phyloP scores from a whole-genome alignment of 1,140 invertebrate genomes.

The Sycobia sp. region DNA sequence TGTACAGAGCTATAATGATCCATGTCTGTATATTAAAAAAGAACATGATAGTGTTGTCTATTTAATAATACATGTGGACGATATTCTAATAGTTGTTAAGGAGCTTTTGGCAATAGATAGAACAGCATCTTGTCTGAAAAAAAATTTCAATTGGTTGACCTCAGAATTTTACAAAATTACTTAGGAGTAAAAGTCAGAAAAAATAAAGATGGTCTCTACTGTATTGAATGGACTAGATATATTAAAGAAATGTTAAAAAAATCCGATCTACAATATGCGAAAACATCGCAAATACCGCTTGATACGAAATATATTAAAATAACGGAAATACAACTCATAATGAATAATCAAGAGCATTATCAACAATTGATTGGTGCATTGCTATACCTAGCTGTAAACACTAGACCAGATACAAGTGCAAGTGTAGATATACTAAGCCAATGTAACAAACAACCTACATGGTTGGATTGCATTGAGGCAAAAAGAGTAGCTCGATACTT shows the following conservation, averaged over 20 bases:
- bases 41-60: too few relatives aligned
- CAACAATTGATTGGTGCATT: too few relatives aligned
- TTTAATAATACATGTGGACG: too few relatives aligned
- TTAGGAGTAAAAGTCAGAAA: neutral
- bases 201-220: neutral
- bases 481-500: slow-evolving; percentile 39
- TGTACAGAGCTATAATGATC: neutral
- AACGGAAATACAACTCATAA: neutral
- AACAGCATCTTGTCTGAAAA: neutral
- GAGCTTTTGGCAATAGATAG: neutral
- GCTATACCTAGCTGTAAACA: neutral
- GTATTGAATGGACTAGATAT: neutral
- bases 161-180: too few relatives aligned
- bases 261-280: neutral
- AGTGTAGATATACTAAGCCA: slow-evolving; percentile 44
- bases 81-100: too few relatives aligned
- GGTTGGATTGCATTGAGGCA: slow-evolving; percentile 36
- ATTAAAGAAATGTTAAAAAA: too few relatives aligned
- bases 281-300: too few relatives aligned
- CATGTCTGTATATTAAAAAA: slow-evolving; percentile 39
- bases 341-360: too few relatives aligned
- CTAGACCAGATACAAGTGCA: slow-evolving; percentile 2
- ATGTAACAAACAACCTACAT: slow-evolving; percentile 33
- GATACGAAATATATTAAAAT: slow-evolving; percentile 18
- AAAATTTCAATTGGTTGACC: neutral